Conservation (phyloP, 2,888 invertebrate species). For the Melinopterus prodromus region DNA sequence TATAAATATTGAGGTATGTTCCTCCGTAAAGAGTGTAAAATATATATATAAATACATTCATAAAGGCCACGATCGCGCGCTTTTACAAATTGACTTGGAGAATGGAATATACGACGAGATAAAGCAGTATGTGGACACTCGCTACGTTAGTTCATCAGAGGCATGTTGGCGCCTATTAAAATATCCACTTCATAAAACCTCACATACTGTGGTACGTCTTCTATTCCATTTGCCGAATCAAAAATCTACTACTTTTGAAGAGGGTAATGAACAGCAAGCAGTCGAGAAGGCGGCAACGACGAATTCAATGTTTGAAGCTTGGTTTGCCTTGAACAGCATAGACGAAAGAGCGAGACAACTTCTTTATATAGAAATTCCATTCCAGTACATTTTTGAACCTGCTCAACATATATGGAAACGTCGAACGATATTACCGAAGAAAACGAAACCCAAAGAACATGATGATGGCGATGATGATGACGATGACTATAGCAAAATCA, state of each 20-base stretch:
- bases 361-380: slow-evolving; percentile 36
- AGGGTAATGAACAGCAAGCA: no score
- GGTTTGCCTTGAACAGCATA: no score
- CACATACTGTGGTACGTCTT: no score
- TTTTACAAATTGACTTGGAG: background rate
- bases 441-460: background rate
- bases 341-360: no score
- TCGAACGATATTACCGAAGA: background rate
- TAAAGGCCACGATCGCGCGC: background rate
- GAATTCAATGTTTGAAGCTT: no score
- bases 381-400: background rate
- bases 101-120: background rate
- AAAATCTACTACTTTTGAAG: no score
- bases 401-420: background rate
- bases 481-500: background rate
- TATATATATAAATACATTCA: background rate
- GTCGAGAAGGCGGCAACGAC: no score
- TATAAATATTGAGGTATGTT: slow-evolving; percentile 49
- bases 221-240: no score
- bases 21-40: slow-evolving; percentile 45
- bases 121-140: background rate
- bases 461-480: no score
- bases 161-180: background rate
- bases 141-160: slow-evolving; percentile 6
- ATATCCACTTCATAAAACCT: no score